A percentile compares a stretch with the other conserved stretches of the same genome.
Conservation (phyloP, 92 coral and sea anemone genomes). For the Palythoa caribaeorum region DNA sequence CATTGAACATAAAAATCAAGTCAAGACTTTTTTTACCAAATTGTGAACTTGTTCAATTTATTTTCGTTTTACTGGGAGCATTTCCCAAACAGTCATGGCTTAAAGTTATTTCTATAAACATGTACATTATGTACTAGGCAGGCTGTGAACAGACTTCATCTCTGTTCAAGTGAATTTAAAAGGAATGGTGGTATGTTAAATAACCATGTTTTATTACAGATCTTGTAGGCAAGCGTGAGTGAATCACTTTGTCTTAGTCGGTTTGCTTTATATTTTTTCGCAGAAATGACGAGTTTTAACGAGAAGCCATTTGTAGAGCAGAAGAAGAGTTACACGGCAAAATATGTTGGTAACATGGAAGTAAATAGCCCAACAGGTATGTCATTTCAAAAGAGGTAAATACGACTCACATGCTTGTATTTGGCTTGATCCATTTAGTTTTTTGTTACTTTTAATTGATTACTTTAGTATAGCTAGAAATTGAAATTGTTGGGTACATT, state of each 20-base stretch:
- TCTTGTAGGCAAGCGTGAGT: not conserved
- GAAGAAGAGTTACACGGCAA: constrained; percentile 92
- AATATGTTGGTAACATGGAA: constrained; percentile 84
- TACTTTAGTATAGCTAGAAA: too few relatives aligned
- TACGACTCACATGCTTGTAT: too few relatives aligned
- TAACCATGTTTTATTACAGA: not conserved
- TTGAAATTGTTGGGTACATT: too few relatives aligned
- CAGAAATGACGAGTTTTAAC: constrained; percentile 95
- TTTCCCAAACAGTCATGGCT: not conserved
- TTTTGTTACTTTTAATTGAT: too few relatives aligned
- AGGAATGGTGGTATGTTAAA: not conserved
- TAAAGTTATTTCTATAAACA: not conserved
- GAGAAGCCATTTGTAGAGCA: constrained; percentile 93
- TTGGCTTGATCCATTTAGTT: too few relatives aligned
- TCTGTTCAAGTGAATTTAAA: not conserved
- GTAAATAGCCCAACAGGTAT: constrained; percentile 93
- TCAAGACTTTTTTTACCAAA: not conserved
- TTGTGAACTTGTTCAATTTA: not conserved
- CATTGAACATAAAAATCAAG: not conserved
- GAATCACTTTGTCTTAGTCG: not conserved
- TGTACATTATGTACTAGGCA: not conserved
- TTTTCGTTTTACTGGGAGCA: not conserved
- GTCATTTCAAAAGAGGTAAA: not conserved
- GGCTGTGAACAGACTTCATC: not conserved
- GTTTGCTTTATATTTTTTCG: not conserved